Base-by-base conservation (phyloP, 64 coral and sea anemone species). In the Porites australiensis region DNA sequence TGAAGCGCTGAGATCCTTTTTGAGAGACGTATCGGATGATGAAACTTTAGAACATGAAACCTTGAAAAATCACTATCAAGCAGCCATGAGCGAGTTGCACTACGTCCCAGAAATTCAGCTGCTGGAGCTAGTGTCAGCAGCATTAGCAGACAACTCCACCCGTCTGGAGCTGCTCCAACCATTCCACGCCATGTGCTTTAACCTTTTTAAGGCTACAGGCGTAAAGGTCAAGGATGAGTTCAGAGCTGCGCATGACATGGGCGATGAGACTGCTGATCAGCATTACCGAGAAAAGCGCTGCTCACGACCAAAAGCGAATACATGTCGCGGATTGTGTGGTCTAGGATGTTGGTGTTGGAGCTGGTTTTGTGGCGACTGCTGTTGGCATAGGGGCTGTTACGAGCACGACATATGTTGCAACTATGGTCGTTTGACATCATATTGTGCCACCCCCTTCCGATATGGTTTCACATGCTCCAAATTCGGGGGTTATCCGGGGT, bases 291-390 rank as follows among this genome's bases (percentile, higher is more conserved):
- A 83, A 62, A 83, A 83, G 16, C 81, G 81, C 63, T 83, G 81
- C 45, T 3, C 15, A 9, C 15, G 37, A 59, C 81, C 81, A 8
- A 16, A 12, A 19, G 16, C 12, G 15, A 77, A 64, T 20, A 63
- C 20, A 1, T 89, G 87, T 12, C 58, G 70, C 14, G 87, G 87
- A 27, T 9, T 89, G 58, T 89, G 87, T 46, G 87, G 87, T 58
- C 55, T 7, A 4, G 57, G 57, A 7, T 89, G 87, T 48, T 45
- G 0, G 6, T 89, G 73, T 23, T 89, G 87, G 87, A 23, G 6
- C 10, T 89, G 58, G 87, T 15, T 79, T 89, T 89, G 87, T 66
- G 70, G 70, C n/a, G 87, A 89, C 46, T 89, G 87, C 58, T 89
- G 87, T 59, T 79, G 87, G 87, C 73, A 89, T 64, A 73, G 58